Conservation (phyloP, 2,888 invertebrate genomes). For the Allolobophora icterica region DNA sequence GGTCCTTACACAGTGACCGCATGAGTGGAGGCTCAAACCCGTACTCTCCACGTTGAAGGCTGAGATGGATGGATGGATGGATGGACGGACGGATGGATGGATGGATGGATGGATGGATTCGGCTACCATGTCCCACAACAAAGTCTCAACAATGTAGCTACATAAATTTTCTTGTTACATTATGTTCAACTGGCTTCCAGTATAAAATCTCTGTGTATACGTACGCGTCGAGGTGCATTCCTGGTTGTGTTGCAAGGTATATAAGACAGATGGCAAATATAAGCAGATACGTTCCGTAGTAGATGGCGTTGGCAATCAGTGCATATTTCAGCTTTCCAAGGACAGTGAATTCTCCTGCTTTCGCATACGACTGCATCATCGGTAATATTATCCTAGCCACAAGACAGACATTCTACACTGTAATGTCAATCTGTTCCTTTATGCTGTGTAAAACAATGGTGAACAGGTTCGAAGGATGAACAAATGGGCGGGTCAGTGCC, state of each 20-base stretch:
- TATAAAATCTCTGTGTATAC: slow-evolving; percentile 46
- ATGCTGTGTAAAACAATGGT: neutral
- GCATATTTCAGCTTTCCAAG: slow-evolving; percentile 93
- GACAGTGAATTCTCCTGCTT: slow-evolving; percentile 95
- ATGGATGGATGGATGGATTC: too few species aligned
- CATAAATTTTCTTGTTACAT: neutral
- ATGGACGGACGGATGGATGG: too few species aligned
- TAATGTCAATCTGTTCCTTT: neutral
- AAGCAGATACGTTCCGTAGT: slow-evolving; percentile 93
- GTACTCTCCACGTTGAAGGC: too few species aligned
- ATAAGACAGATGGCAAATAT: slow-evolving; percentile 92
- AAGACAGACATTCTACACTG: too few species aligned
- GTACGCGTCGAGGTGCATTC: slow-evolving; percentile 85
- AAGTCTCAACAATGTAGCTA: neutral
- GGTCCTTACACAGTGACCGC: too few species aligned
- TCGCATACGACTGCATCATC: slow-evolving; percentile 97
- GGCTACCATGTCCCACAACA: too few species aligned
- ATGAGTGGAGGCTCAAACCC: too few species aligned
- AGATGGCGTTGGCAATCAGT: slow-evolving; percentile 93
- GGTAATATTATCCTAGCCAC: slow-evolving; percentile 85
- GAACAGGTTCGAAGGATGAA: neutral
- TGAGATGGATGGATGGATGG: too few species aligned
- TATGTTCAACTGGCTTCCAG: neutral
- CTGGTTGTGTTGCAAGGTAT: slow-evolving; percentile 84
- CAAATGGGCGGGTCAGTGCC: too few species aligned